These are phyloP conservation scores for Antheraea assamensis DNA, from an alignment of 2,888 invertebrate species.

Conservation along the genomic window DNA sequence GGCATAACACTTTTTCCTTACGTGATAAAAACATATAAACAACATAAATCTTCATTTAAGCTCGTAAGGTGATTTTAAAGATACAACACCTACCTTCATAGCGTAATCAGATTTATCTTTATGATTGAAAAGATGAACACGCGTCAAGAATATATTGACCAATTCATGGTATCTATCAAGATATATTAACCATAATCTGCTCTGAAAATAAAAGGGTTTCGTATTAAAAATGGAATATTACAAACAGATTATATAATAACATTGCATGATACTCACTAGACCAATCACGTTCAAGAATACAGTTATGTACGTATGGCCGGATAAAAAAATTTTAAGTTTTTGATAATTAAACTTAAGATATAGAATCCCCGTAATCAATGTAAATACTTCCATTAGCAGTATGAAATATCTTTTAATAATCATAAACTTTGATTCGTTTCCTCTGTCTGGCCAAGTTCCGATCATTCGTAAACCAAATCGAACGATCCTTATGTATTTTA, in stretches of 20 bases:
- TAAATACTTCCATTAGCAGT: not conserved
- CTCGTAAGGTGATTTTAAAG: not conserved
- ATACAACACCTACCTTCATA: constrained; percentile 29
- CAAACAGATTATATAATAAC: no score
- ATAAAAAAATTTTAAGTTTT: constrained; percentile 26
- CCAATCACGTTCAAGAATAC: constrained; percentile 24
- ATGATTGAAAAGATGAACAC: constrained; percentile 31
- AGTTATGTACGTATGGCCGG: constrained; percentile 28
- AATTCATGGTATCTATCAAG: constrained; percentile 26
- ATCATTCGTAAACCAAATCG: not conserved
- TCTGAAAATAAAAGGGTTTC: constrained; percentile 25
- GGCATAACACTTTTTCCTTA: no score
- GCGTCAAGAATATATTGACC: constrained; percentile 26
- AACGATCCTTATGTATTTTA: not conserved
- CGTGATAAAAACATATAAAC: no score
- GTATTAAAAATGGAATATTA: no score
- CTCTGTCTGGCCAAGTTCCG: constrained; percentile 8
- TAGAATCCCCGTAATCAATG: not conserved
- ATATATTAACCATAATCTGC: constrained; percentile 25
- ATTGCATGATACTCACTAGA: constrained; percentile 24
- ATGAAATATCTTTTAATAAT: not conserved
- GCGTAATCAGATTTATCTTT: constrained; percentile 32
- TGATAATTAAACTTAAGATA: constrained; percentile 8
- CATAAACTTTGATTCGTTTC: not conserved
- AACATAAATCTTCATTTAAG: no score